These are phyloP conservation scores for Cylindroiulus punctatus DNA, from an alignment of 2,888 invertebrate species.

Conservation along the genomic window DNA sequence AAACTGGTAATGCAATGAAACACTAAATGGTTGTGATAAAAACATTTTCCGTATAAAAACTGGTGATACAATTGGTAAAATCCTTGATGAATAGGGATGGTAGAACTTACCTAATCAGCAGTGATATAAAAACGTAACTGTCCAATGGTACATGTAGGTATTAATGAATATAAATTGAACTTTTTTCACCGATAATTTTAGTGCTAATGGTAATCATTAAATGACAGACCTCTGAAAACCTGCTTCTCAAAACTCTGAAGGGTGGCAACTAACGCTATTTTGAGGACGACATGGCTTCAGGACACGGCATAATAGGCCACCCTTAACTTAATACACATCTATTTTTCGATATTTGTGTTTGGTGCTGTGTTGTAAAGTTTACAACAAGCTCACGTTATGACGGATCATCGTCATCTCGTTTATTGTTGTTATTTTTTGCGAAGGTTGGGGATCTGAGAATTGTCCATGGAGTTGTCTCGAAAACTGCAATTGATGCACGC, in stretches of 20 bases:
- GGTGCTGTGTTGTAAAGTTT: background rate
- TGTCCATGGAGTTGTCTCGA: background rate
- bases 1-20: too few relatives aligned
- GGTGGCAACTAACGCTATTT: background rate
- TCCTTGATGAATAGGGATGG: too few relatives aligned
- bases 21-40: too few relatives aligned
- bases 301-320: background rate
- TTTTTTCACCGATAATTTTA: background rate
- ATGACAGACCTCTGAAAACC: too few relatives aligned
- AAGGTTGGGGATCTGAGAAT: background rate
- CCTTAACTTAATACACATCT: background rate
- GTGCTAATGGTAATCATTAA: background rate
- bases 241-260: too few relatives aligned
- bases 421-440: background rate
- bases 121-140: too few relatives aligned
- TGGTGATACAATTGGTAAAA: too few relatives aligned
- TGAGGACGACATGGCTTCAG: background rate
- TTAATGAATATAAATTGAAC: too few relatives aligned
- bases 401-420: background rate
- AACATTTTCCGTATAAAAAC: too few relatives aligned
- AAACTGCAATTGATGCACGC: background rate
- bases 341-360: background rate
- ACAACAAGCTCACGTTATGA: slow-evolving; percentile 10
- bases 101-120: too few relatives aligned
- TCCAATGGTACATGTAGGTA: too few relatives aligned